Conservation (phyloP, 2,797 vertebrate species). For the Semotilus atromaculatus region DNA sequence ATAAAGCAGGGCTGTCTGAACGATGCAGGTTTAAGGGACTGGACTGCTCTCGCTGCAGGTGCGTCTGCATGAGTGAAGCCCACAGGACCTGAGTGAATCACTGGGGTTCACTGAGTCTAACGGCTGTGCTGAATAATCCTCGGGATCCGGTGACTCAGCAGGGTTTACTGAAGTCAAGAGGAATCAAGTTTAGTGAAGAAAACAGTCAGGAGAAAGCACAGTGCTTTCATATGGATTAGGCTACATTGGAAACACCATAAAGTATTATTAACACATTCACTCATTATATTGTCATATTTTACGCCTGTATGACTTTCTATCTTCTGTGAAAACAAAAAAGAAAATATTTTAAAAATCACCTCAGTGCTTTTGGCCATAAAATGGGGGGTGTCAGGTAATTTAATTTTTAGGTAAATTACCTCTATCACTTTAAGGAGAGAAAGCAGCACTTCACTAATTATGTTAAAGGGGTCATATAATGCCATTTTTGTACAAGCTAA, state of each 20-base stretch:
- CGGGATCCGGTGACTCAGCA: constrained; percentile 15
- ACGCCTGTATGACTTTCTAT: too few relatives aligned
- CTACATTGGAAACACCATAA: background rate
- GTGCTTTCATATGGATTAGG: background rate
- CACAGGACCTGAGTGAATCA: constrained; percentile 73
- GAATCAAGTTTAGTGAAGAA: constrained; percentile 2
- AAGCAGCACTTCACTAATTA: background rate
- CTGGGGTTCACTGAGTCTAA: constrained; percentile 78
- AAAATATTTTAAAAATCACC: background rate
- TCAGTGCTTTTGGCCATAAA: background rate
- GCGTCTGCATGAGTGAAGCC: constrained; percentile 74
- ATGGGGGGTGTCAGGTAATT: too few relatives aligned
- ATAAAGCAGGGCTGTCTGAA: constrained; percentile 66
- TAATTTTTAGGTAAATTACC: too few relatives aligned
- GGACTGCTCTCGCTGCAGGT: constrained; percentile 60
- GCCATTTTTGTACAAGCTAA: too few relatives aligned
- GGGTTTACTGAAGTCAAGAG: constrained; percentile 28
- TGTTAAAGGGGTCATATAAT: too few relatives aligned
- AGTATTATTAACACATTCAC: background rate
- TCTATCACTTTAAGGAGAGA: background rate
- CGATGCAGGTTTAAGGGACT: constrained; percentile 77
- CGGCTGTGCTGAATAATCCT: constrained; percentile 9
- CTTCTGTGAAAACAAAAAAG: background rate
- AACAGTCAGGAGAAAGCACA: background rate
- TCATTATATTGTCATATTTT: background rate